Evolutionary conservation across 2,888 invertebrate genomes (phyloP), one percentile per base, ranked within the genome.

Genomic region (Caenorhabditis parvicauda): DNA sequence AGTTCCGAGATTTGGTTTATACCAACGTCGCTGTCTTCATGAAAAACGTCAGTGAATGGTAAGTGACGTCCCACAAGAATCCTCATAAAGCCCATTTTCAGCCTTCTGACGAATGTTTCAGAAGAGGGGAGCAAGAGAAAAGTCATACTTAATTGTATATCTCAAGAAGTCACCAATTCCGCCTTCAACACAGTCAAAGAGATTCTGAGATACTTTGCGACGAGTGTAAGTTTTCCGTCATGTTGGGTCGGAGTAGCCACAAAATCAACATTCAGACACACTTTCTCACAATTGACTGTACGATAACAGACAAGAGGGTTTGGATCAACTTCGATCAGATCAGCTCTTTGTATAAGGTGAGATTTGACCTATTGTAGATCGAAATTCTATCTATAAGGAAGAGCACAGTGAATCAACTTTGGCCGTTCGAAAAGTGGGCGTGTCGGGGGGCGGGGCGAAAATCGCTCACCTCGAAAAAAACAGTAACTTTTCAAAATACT

Each of bases 91-190:
- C 44, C 25, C 21, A 4, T 44, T 56, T 60, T 43, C 37, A 67
- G 64, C 17, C 53, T 67, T n/a, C 42, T 67, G 9, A 38, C 46
- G 35, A 45, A 42, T 9, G 25, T 38, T 2, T 59, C 56, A 41
- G 64, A 64, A 45, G 53, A 64, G 27, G 64, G 59, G 29, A 64
- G 52, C 21, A 61, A 59, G 25, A 41, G 58, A 25, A 59, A 58
- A 35, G 62, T 67, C 39, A 59, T 62, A 29, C 59, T 62, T 21
- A 67, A 64, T 25, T 59, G 59, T 44, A 43, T 67, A 14, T 54
- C 60, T 2, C 67, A 67, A 45, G 67, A 67, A 25, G 56, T 62
- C 7, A 67, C 67, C 9, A 64, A 64, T 25, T 54, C 62, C 1
- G 67, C 64, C 17, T 67, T 59, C 24, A 45, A 42, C n/a, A 60